Evolutionary conservation across 2,888 invertebrate species (phyloP).

Genomic region (Serrognathus titanus): DNA sequence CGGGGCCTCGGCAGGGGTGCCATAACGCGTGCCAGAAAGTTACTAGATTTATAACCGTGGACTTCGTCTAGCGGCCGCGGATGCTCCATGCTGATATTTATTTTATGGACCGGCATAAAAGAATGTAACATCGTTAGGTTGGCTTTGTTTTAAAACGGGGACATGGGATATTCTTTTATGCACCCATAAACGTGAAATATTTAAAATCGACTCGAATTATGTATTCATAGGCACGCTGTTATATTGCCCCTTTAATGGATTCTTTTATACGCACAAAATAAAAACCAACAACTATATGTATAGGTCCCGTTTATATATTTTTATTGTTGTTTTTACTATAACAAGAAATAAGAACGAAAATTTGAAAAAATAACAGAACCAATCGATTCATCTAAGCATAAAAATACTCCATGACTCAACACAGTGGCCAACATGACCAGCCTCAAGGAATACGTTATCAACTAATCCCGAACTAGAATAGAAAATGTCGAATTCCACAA

Average conservation of each 20-base stretch:
- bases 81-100: slow-evolving; percentile 31
- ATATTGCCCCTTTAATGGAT: background rate
- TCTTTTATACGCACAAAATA: too few species aligned
- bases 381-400: too few species aligned
- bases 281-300: too few species aligned
- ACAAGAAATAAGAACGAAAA: too few species aligned
- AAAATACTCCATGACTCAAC: too few species aligned
- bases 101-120: slow-evolving; percentile 23
- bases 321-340: too few species aligned
- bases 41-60: slow-evolving; percentile 32
- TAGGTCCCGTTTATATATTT: too few species aligned
- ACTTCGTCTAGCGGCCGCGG: slow-evolving; percentile 19
- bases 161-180: background rate
- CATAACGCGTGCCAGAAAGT: slow-evolving; percentile 37
- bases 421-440: too few species aligned
- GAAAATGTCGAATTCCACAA: too few species aligned
- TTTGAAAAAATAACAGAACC: too few species aligned
- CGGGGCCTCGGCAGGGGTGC: slow-evolving; percentile 32
- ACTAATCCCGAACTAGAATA: too few species aligned
- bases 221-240: background rate
- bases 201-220: background rate
- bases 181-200: background rate
- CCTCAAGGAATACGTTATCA: too few species aligned
- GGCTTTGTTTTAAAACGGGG: background rate
- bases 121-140: background rate